Conservation (phyloP, 1,140 invertebrate species). For the Colletes latitarsis region DNA sequence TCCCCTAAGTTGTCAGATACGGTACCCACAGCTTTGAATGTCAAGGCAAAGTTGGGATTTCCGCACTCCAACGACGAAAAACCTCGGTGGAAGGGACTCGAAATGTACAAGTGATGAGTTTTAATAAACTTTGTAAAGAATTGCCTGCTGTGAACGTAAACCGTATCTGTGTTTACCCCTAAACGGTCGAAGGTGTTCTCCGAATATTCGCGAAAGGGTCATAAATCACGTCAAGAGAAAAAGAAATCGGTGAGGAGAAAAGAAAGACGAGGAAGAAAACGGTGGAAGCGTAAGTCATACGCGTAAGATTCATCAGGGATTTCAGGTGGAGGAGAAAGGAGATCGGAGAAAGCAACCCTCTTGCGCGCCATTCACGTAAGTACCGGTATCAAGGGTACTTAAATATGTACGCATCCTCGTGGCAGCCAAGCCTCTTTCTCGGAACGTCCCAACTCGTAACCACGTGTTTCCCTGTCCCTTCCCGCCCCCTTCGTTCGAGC, state of each 20-base stretch:
- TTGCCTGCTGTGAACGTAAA: too few species aligned
- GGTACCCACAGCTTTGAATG: too few species aligned
- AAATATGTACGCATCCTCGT: conserved; percentile 27
- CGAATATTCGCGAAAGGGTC: conserved; percentile 1
- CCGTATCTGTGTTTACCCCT: background rate
- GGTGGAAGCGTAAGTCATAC: conserved; percentile 8
- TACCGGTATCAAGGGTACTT: conserved; percentile 46
- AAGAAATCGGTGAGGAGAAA: conserved; percentile 6
- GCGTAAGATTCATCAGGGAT: conserved; percentile 37
- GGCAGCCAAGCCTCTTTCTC: conserved; percentile 57
- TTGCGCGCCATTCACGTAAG: conserved; percentile 26
- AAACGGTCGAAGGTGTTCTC: conserved; percentile 20
- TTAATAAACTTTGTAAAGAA: too few species aligned
- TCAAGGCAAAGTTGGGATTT: too few species aligned
- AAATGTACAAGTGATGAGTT: too few species aligned
- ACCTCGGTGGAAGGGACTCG: too few species aligned
- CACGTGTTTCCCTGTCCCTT: conserved; percentile 37
- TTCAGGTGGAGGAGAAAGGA: background rate
- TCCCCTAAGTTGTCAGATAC: too few species aligned
- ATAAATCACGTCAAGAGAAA: conserved; percentile 44
- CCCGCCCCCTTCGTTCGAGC: conserved; percentile 11
- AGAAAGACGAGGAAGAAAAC: background rate
- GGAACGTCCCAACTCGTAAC: conserved; percentile 42
- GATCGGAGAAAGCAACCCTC: conserved; percentile 43
- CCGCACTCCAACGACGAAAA: too few species aligned